These are phyloP conservation scores for Irena cyanogastra DNA, from an alignment of 2,113 vertebrate species.

Conservation along the genomic window DNA sequence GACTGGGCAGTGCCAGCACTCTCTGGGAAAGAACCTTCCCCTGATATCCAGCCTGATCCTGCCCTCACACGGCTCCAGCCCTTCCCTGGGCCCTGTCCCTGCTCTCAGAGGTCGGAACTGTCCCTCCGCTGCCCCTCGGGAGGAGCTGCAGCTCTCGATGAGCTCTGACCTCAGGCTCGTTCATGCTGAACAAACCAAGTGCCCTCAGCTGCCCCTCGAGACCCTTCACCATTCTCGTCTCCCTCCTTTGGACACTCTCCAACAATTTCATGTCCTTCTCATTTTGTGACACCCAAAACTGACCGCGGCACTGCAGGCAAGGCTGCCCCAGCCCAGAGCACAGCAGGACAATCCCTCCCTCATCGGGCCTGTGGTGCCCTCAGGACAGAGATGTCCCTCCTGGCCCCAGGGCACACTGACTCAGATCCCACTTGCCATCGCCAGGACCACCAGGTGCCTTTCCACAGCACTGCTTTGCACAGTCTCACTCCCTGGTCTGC, in stretches of 20 bases:
- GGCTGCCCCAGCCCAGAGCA: neutral
- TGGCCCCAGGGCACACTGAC: neutral
- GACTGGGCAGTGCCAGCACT: neutral
- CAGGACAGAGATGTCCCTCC: neutral
- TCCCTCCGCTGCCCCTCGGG: neutral
- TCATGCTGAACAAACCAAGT: neutral
- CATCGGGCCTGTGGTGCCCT: neutral
- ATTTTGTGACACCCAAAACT: neutral
- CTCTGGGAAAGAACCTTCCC: neutral
- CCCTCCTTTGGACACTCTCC: neutral
- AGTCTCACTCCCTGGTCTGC: neutral
- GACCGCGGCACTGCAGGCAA: neutral
- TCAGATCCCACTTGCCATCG: rapidly evolving
- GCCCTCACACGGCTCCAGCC: neutral
- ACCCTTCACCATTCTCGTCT: too few relatives aligned
- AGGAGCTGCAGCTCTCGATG: neutral
- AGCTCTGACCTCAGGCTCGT: neutral
- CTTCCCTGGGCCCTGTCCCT: neutral
- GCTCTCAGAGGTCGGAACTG: neutral
- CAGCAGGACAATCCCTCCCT: neutral
- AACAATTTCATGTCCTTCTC: neutral
- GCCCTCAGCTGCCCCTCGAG: neutral
- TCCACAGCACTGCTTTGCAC: neutral
- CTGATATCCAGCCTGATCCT: rapidly evolving
- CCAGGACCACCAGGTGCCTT: neutral